A percentile compares a stretch with the other conserved stretches of the same genome.
Conservation (phyloP, 2,797 vertebrate genomes). For the Enteromius viviparus region DNA sequence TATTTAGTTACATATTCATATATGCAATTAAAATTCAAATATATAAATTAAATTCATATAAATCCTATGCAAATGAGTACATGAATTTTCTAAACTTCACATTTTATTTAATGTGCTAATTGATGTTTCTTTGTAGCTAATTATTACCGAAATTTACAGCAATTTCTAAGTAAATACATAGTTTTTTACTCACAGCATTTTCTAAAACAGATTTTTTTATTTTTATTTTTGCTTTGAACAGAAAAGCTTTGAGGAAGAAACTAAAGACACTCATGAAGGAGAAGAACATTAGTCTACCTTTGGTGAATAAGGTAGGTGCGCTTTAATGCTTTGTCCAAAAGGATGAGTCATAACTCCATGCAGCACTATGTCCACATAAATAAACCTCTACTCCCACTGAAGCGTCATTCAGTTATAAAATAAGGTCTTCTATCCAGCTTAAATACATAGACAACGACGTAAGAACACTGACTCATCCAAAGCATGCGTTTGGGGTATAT, state of each 20-base stretch:
- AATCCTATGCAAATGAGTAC: not conserved
- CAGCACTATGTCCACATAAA: not conserved
- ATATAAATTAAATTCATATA: not conserved
- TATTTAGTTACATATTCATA: not conserved
- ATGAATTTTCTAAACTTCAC: not conserved
- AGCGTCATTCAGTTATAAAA: not conserved
- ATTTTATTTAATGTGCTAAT: not conserved
- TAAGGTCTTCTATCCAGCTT: not conserved
- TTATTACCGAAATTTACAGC: not conserved
- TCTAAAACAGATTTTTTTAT: not conserved
- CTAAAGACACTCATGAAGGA: conserved; percentile 62
- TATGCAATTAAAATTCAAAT: not conserved
- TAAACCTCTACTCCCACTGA: not conserved
- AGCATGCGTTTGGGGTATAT: not conserved
- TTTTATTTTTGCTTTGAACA: conserved; percentile 57
- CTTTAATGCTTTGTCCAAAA: conserved; percentile 7
- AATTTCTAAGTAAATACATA: not conserved
- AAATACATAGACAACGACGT: not conserved
- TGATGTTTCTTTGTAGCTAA: not conserved
- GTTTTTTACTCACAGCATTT: not conserved
- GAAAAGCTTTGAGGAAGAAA: conserved; percentile 64
- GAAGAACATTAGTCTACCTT: conserved; percentile 66
- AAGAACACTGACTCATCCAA: not conserved
- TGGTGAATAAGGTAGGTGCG: conserved; percentile 69
- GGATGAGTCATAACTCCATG: not conserved